Evolutionary conservation across 2,113 vertebrate genomes (phyloP).

Genomic region (Abramis brama): DNA sequence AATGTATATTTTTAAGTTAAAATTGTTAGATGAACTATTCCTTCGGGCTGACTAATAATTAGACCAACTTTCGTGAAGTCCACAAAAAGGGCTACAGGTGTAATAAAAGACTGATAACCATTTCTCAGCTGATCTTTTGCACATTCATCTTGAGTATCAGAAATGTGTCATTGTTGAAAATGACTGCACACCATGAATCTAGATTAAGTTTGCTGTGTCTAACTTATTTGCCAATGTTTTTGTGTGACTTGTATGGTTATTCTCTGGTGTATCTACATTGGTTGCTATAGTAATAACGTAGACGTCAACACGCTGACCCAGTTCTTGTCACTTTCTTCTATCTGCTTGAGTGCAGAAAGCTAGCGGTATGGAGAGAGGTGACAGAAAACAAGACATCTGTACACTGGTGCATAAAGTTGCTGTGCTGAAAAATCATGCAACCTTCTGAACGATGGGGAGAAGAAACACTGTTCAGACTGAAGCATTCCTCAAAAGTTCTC

Average conservation of each 20-base stretch:
- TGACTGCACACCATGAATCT: not conserved
- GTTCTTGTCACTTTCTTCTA: slow-evolving; percentile 19
- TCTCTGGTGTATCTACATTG: not conserved
- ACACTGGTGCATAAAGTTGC: not conserved
- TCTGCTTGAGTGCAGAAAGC: not conserved
- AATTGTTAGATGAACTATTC: too few relatives aligned
- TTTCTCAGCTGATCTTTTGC: not conserved
- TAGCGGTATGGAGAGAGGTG: not conserved
- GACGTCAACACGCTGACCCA: slow-evolving; percentile 5
- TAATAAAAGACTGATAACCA: not conserved
- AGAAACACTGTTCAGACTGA: not conserved
- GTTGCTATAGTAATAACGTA: slow-evolving; percentile 16
- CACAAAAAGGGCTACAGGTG: not conserved
- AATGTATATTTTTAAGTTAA: too few relatives aligned
- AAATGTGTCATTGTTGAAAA: not conserved
- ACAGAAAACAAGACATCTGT: slow-evolving; percentile 18
- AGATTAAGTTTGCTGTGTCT: not conserved
- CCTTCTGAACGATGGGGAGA: not conserved
- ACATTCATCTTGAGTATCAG: not conserved
- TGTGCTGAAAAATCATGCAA: not conserved
- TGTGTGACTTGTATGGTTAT: not conserved
- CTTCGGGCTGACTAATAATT: not conserved
- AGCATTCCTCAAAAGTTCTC: not conserved
- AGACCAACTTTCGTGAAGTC: not conserved
- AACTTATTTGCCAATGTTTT: not conserved